Evolutionary conservation across 2,113 vertebrate species (phyloP), one percentile per base, ranked within the genome.

Genomic region (Heptranchias perlo): DNA sequence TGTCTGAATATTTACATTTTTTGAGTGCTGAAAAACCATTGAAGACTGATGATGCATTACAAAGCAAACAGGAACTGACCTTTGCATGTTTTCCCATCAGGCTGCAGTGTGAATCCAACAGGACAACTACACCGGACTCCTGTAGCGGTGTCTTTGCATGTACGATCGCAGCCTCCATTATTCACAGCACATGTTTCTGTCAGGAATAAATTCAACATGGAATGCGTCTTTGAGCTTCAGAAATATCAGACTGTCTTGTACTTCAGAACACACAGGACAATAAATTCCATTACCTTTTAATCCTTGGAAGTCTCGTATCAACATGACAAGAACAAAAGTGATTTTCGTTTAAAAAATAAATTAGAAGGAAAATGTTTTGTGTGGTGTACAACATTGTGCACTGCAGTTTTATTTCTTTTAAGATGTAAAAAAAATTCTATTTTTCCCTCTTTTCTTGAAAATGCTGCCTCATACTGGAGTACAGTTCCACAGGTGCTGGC

Each of bases 1-100:
- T 96, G 97, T 97, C 96, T 96, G 96, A 82, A 94, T 96, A 97
- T 97, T 97, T 96, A 96, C 96, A 54, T 96, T 89, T 96, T 96
- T 93, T 89, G 44, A 52, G 96, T 62, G 96, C 49, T 96, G 96
- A 92, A 96, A 89, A 89, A 96, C 64, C 0, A 0, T 89, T 97
- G 96, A 97, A 97, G 95, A 96, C 96, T 97, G 96, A 96, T 96
- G 97, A 96, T 97, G 96, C 97, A 97, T 97, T 96, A 96, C 96
- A 97, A 97, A 97, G 96, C 97, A 47, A 61, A 62, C 87, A 87
- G 49, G 31, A 44, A 97, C 99, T 98, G 97, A 99, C 99, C 99
- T 99, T 99, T 99, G 97, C 99, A 99, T 0, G 99, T 99, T 97
- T 99, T 99, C 96, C 99, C 99, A 28, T 99, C 99, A 0, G 99